These are phyloP conservation scores for Strongylocentrotus purpuratus DNA, from an alignment of 35 echinoderm and acorn worm species.

Conservation along the genomic window DNA sequence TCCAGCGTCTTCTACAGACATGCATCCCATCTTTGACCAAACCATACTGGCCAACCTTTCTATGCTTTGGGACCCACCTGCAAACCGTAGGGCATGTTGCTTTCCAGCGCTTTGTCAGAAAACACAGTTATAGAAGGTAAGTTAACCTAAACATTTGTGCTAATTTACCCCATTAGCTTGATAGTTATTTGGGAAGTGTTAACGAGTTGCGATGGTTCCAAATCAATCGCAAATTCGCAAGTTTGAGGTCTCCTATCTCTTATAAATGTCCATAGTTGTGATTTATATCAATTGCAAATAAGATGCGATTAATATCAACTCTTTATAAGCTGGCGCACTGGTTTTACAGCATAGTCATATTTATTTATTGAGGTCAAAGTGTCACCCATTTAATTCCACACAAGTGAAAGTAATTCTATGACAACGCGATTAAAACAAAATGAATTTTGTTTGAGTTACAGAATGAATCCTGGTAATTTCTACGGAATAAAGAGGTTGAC, in stretches of 20 bases:
- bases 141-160: not conserved
- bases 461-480: no score
- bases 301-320: no score
- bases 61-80: conserved; percentile 54
- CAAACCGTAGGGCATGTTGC: conserved; percentile 51
- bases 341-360: no score
- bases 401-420: not conserved
- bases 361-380: not conserved
- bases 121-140: conserved; percentile 59
- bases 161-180: not conserved
- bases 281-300: no score
- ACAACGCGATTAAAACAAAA: no score
- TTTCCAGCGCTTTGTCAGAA: conserved; percentile 27
- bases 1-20: conserved; percentile 47
- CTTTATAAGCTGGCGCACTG: no score
- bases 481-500: no score
- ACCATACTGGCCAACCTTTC: conserved; percentile 60
- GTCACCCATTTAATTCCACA: not conserved
- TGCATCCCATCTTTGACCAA: conserved; percentile 51
- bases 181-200: not conserved
- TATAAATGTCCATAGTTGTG: not conserved
- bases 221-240: not conserved
- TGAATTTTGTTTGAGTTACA: no score
- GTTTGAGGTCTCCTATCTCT: not conserved
- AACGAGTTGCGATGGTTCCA: no score